Percentiles rank a stretch among this genome's conserved stretches.
These are phyloP conservation scores for Dendroctonus valens DNA, from an alignment of 1,140 invertebrate species.

Conservation along the genomic window DNA sequence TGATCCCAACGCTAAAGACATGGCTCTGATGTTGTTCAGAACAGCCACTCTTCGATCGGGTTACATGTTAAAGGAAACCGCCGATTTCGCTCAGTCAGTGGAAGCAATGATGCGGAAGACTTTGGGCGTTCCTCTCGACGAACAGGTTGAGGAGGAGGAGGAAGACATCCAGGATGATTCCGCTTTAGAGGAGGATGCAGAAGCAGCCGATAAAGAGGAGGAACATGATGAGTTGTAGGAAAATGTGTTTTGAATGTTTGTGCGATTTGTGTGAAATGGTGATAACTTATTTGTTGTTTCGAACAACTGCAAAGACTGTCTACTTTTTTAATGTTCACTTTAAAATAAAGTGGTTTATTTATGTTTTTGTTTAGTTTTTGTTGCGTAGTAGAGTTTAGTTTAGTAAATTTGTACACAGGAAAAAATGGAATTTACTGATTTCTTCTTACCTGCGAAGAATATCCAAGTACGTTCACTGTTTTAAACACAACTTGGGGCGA, in stretches of 20 bases:
- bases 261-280: conserved; percentile 17
- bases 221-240: conserved; percentile 53
- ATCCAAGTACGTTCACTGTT: no score
- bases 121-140: conserved; percentile 78
- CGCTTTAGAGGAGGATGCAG: conserved; percentile 44
- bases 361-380: not conserved
- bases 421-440: no score
- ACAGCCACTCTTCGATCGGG: conserved; percentile 90
- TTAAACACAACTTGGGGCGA: no score
- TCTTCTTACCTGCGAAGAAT: no score
- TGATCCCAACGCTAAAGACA: conserved; percentile 80
- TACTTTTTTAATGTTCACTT: conserved; percentile 20
- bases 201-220: conserved; percentile 49
- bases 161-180: conserved; percentile 54
- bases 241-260: conserved; percentile 24
- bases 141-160: conserved; percentile 62
- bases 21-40: conserved; percentile 90
- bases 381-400: no score
- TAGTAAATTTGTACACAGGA: no score
- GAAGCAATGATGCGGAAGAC: conserved; percentile 83
- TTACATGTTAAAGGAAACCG: conserved; percentile 83
- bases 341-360: conserved; percentile 29
- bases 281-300: conserved; percentile 19
- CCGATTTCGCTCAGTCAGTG: conserved; percentile 82
- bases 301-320: conserved; percentile 31